A percentile compares a stretch with the other conserved stretches of the same genome.
phyloP scores from a whole-genome alignment of 1,140 invertebrate genomes.

The Drosophila simulans region DNA sequence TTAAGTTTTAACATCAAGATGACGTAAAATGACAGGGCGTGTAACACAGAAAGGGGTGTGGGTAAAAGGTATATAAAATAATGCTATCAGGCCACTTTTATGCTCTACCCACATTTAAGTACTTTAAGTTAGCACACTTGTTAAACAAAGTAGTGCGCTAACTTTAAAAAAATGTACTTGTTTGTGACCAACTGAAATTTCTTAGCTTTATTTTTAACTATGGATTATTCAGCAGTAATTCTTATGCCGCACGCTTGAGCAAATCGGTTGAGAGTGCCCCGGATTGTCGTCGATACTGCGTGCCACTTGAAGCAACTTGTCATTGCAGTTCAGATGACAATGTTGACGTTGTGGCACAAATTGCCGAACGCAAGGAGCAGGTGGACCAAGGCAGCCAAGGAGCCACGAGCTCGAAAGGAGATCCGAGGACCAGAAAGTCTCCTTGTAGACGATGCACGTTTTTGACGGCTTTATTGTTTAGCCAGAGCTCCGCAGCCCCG shows the following conservation, averaged over 20 bases:
- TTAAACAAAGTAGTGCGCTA: too few species aligned
- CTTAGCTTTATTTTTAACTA: neutral
- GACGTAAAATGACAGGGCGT: too few species aligned
- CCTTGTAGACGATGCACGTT: slow-evolving; percentile 66
- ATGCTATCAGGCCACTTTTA: neutral
- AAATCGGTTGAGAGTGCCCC: slow-evolving; percentile 1
- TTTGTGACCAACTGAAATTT: neutral
- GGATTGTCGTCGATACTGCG: slow-evolving; percentile 2
- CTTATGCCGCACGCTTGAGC: slow-evolving; percentile 3
- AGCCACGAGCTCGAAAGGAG: neutral
- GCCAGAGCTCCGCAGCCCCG: slow-evolving; percentile 15
- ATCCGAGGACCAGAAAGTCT: slow-evolving; percentile 24
- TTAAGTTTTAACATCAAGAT: neutral
- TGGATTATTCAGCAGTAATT: neutral
- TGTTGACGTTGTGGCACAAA: slow-evolving; percentile 26
- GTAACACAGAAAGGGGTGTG: neutral
- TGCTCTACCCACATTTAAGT: neutral
- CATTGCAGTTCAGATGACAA: slow-evolving; percentile 48
- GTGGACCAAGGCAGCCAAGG: slow-evolving; percentile 7
- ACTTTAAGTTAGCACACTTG: too few species aligned
- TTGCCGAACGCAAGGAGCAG: slow-evolving; percentile 4
- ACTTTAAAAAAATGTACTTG: neutral
- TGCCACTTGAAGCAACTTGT: slow-evolving; percentile 19
- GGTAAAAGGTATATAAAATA: neutral
- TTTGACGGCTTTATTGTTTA: slow-evolving; percentile 75